Conservation (phyloP, 2,888 invertebrate species). For the Drosophila peninsularis region DNA sequence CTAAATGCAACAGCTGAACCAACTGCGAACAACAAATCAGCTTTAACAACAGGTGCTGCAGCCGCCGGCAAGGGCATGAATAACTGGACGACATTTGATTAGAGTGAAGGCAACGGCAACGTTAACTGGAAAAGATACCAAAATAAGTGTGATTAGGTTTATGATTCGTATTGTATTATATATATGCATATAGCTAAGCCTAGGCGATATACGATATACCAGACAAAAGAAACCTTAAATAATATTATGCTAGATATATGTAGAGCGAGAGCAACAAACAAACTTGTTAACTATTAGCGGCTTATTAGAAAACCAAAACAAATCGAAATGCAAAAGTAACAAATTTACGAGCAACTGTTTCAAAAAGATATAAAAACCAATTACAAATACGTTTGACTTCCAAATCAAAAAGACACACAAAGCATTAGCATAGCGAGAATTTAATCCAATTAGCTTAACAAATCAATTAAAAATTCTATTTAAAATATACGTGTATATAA, state of each 20-base stretch:
- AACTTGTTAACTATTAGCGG: slow-evolving; percentile 21
- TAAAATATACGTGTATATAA: slow-evolving; percentile 29
- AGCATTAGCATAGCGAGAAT: slow-evolving; percentile 57
- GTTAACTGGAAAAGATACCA: slow-evolving; percentile 60
- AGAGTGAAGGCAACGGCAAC: slow-evolving; percentile 11
- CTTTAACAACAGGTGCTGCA: slow-evolving; percentile 49
- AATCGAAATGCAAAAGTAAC: slow-evolving; percentile 4
- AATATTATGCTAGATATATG: slow-evolving; percentile 38
- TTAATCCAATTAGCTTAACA: slow-evolving; percentile 57
- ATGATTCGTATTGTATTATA: slow-evolving; percentile 43
- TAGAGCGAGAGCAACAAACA: slow-evolving; percentile 11
- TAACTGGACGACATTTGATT: slow-evolving; percentile 84
- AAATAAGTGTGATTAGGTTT: slow-evolving; percentile 72
- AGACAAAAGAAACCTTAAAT: slow-evolving; percentile 56
- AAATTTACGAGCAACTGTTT: slow-evolving; percentile 31
- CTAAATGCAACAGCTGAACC: slow-evolving; percentile 67
- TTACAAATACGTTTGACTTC: slow-evolving; percentile 59
- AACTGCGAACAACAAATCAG: slow-evolving; percentile 35
- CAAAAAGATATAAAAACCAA: slow-evolving; percentile 19
- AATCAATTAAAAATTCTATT: slow-evolving; percentile 43
- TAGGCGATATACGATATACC: slow-evolving; percentile 42
- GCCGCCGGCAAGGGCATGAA: slow-evolving; percentile 74
- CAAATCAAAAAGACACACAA: slow-evolving; percentile 68
- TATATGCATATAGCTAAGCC: slow-evolving; percentile 45
- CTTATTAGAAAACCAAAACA: slow-evolving; percentile 27